Evolutionary conservation across 2,113 vertebrate species (phyloP).

Genomic region (Larimichthys crocea): DNA sequence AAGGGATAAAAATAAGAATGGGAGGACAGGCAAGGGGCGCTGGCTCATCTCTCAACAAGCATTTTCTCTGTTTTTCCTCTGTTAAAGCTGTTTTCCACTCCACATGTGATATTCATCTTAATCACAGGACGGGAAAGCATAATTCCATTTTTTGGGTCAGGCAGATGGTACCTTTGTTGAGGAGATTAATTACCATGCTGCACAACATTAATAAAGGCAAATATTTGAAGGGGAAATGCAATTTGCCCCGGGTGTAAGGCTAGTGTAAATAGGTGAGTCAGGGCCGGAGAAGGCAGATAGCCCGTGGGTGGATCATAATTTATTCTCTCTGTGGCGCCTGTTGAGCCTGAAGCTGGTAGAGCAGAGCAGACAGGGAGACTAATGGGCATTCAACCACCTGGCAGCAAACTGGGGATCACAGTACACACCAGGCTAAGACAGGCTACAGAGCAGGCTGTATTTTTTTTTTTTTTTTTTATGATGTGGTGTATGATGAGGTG

Average conservation of each 20-base stretch:
- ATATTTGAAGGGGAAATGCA: conserved; percentile 82
- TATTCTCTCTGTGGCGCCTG: conserved; percentile 71
- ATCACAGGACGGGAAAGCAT: conserved; percentile 75
- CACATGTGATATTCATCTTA: conserved; percentile 77
- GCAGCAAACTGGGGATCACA: conserved; percentile 50
- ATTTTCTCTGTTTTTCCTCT: conserved; percentile 47
- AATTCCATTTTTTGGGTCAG: conserved; percentile 81
- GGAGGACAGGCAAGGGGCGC: conserved; percentile 12
- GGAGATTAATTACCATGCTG: conserved; percentile 82
- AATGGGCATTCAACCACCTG: conserved; percentile 75
- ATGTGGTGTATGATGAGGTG: too few species aligned
- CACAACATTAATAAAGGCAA: conserved; percentile 84
- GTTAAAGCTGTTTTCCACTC: conserved; percentile 51
- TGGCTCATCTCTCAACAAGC: conserved; percentile 55
- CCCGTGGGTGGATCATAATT: conserved; percentile 71
- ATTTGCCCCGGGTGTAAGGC: conserved; percentile 69
- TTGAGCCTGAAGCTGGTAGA: conserved; percentile 69
- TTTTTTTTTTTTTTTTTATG: conserved; percentile 6
- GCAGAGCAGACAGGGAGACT: conserved; percentile 67
- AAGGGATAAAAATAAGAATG: conserved; percentile 22
- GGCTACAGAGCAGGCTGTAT: neutral
- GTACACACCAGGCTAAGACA: conserved; percentile 29
- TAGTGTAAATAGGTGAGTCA: conserved; percentile 75
- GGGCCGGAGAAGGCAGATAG: conserved; percentile 64
- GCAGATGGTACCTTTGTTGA: conserved; percentile 84